Base-by-base conservation (phyloP, 2,888 invertebrate species). In the Hemaris fuciformis region DNA sequence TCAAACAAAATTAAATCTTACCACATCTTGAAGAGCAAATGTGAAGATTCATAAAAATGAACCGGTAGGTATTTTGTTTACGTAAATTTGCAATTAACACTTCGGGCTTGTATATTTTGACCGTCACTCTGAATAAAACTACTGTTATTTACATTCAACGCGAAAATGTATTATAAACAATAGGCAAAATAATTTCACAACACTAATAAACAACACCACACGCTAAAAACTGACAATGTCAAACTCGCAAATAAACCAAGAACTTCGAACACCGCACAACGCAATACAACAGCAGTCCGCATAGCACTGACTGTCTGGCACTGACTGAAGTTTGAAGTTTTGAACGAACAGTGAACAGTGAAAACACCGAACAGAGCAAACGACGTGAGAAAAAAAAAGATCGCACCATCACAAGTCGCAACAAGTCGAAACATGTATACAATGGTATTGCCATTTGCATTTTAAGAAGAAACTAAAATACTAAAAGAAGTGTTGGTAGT, bases 371-470 rank as follows among this genome's bases (percentile, higher is more conserved):
- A 4, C 20, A 3, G 7, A 18, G 7, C 8, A 20, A 22, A 43
- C 8, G 8, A 43, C 8, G 8, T 3, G 18, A 2, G 8, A 3
- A 15, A 31, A 53, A 27, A 53, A 53, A 31, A 53, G 13, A 3
- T 22, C 45, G 4, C 18, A 46, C 22, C 46, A 13, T 20, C 53
- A 31, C 53, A 27, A 18, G 53, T 27, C 27, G 27, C 4, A 10
- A 53, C 53, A 53, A 53, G 77, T 76, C 68, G 13, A 43, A 62
- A 78, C 78, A 68, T 76, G 78, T 69, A 64, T 25, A 23, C n/a
- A 31, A 18, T 18, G 31, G 56, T 59, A 27, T 45, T 59, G 20
- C 43, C 61, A 56, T 13, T 4, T n/a, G 38, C n/a, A n/a, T n/a
- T n/a, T n/a, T n/a, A n/a, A n/a, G n/a, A n/a, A n/a, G n/a, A n/a